These are phyloP conservation scores for Yoshiicerus persimilis DNA, from an alignment of 1,140 invertebrate species.

Conservation along the genomic window DNA sequence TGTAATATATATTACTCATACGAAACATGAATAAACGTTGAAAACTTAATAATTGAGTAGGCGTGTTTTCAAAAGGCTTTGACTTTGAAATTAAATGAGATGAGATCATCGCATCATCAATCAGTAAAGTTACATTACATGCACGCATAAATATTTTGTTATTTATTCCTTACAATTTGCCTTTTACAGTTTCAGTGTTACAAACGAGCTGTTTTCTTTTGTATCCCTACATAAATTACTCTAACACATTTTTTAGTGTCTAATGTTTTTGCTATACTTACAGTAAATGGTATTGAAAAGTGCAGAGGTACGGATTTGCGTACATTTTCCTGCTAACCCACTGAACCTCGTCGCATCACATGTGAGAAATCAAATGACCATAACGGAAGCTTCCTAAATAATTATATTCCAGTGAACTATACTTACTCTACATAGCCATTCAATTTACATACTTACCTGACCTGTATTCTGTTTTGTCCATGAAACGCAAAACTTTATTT, in stretches of 20 bases:
- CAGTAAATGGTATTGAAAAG: not conserved
- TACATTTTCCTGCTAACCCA: not conserved
- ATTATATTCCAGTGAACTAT: not conserved
- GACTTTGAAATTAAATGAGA: not conserved
- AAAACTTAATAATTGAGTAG: not conserved
- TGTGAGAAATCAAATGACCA: not conserved
- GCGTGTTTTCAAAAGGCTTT: not conserved
- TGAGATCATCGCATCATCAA: not conserved
- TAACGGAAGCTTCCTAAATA: not conserved
- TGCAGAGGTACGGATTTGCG: not conserved
- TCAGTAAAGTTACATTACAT: not conserved
- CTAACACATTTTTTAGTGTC: not conserved
- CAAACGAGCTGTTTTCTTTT: not conserved
- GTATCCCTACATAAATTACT: not conserved
- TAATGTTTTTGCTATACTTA: not conserved
- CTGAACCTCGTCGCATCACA: too few species aligned
- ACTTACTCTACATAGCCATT: not conserved
- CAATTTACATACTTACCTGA: not conserved
- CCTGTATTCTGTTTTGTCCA: not conserved
- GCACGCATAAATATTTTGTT: not conserved
- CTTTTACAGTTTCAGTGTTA: not conserved
- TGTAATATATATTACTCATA: not conserved
- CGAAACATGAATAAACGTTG: not conserved
- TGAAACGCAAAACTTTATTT: not conserved
- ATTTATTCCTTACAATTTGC: not conserved